A percentile compares a stretch with the other conserved stretches of the same genome.
phyloP scores from a whole-genome alignment of 2,113 vertebrate genomes.

The Hassar affinis region DNA sequence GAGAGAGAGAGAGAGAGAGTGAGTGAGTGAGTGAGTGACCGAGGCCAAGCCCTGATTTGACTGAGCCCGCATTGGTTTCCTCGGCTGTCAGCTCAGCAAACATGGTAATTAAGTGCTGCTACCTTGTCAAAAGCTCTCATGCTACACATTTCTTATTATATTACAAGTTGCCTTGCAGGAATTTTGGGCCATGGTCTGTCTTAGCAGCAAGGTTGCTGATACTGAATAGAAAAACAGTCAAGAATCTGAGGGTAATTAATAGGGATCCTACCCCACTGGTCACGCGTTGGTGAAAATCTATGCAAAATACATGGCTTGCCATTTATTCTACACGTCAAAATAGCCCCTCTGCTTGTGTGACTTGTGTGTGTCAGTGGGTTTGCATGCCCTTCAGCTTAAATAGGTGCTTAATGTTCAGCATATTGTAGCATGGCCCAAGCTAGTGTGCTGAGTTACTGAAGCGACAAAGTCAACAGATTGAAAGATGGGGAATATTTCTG shows the following conservation, averaged over 20 bases:
- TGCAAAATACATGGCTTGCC: slow-evolving; percentile 69
- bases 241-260: slow-evolving; percentile 60
- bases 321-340: slow-evolving; percentile 73
- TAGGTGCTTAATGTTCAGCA: slow-evolving; percentile 67
- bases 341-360: slow-evolving; percentile 53
- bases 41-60: slow-evolving; percentile 37
- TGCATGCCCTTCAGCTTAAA: slow-evolving; percentile 55
- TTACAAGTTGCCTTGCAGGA: slow-evolving; percentile 72
- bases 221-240: slow-evolving; percentile 23
- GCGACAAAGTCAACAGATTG: slow-evolving; percentile 63
- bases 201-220: slow-evolving; percentile 61
- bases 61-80: slow-evolving; percentile 56
- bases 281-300: slow-evolving; percentile 62
- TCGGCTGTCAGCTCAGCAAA: slow-evolving; percentile 64
- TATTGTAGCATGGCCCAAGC: slow-evolving; percentile 60
- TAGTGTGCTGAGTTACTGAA: slow-evolving; percentile 55
- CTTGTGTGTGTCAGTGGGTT: slow-evolving; percentile 42
- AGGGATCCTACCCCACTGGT: slow-evolving; percentile 61
- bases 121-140: slow-evolving; percentile 64
- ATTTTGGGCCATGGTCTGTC: slow-evolving; percentile 54
- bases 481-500: slow-evolving; percentile 62
- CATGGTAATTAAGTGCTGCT: slow-evolving; percentile 73
- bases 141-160: slow-evolving; percentile 79
- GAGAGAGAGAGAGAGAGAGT: slow-evolving; percentile 21
- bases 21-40: slow-evolving; percentile 2